Conservation (phyloP, 1,140 invertebrate genomes). For the Meloidogyne floridensis region DNA sequence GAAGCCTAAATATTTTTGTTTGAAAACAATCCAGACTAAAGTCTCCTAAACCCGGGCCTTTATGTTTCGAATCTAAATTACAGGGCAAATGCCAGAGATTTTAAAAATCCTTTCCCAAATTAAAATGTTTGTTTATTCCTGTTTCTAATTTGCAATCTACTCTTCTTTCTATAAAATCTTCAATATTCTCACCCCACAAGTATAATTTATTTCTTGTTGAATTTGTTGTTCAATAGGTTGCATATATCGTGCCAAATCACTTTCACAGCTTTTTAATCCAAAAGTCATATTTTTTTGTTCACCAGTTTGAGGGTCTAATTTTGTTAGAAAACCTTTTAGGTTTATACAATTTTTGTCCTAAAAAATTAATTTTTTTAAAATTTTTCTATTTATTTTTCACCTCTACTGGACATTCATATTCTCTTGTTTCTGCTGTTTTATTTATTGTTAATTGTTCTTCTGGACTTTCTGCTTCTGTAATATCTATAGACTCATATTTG, state of each 20-base stretch:
- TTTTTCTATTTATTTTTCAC: neutral
- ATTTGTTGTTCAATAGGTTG: slow-evolving; percentile 22
- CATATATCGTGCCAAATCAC: slow-evolving; percentile 21
- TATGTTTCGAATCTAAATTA: too few species aligned
- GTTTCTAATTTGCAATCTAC: too few species aligned
- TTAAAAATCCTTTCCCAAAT: too few species aligned
- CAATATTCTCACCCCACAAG: slow-evolving; percentile 17
- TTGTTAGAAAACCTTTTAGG: neutral
- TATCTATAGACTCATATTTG: neutral
- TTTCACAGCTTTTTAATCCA: slow-evolving; percentile 25
- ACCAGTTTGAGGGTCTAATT: neutral
- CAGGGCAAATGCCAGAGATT: too few species aligned
- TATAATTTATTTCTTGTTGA: slow-evolving; percentile 16
- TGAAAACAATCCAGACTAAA: too few species aligned
- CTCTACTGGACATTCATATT: neutral
- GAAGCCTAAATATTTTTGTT: neutral
- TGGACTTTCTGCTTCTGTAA: slow-evolving; percentile 2
- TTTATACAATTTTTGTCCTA: slow-evolving; percentile 9
- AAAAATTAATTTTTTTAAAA: neutral
- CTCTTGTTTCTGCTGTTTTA: neutral
- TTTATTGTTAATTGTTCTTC: slow-evolving; percentile 5
- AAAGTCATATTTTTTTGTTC: slow-evolving; percentile 28
- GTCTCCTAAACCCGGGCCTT: too few species aligned
- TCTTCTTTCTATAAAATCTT: neutral
- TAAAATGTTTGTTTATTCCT: too few species aligned